Evolutionary conservation across 2,797 vertebrate genomes (phyloP).

Genomic region (Falco cherrug): DNA sequence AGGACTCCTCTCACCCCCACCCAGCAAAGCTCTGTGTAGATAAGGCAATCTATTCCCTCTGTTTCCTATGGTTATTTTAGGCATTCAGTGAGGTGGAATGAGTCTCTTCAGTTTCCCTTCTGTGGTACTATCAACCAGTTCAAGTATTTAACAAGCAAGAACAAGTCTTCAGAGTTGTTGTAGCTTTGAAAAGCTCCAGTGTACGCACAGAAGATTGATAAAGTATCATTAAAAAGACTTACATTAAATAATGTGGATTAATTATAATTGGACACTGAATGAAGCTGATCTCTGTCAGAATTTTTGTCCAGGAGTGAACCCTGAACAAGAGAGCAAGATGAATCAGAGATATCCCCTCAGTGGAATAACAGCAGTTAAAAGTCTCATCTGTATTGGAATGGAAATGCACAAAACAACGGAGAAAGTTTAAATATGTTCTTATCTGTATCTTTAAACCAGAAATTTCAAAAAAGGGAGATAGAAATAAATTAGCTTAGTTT

Average conservation of each 20-base stretch:
- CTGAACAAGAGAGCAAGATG: neutral
- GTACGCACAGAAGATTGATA: neutral
- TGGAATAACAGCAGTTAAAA: neutral
- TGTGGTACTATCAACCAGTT: neutral
- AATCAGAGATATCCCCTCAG: neutral
- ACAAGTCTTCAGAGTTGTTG: neutral
- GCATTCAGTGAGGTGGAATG: neutral
- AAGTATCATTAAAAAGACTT: neutral
- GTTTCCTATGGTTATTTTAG: neutral
- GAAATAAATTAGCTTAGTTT: neutral
- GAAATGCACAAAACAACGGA: neutral
- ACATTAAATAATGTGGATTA: neutral
- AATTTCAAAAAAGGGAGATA: neutral
- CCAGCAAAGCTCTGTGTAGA: neutral
- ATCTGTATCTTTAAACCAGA: neutral
- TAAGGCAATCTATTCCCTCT: neutral
- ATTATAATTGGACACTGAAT: neutral
- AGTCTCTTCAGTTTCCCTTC: neutral
- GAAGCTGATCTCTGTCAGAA: neutral
- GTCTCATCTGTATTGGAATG: neutral
- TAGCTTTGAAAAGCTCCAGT: neutral
- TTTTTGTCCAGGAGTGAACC: neutral
- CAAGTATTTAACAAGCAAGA: neutral
- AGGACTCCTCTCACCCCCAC: neutral
- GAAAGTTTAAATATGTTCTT: neutral